Conservation (phyloP, 2,113 vertebrate species). For the Phaethon lepturus region DNA sequence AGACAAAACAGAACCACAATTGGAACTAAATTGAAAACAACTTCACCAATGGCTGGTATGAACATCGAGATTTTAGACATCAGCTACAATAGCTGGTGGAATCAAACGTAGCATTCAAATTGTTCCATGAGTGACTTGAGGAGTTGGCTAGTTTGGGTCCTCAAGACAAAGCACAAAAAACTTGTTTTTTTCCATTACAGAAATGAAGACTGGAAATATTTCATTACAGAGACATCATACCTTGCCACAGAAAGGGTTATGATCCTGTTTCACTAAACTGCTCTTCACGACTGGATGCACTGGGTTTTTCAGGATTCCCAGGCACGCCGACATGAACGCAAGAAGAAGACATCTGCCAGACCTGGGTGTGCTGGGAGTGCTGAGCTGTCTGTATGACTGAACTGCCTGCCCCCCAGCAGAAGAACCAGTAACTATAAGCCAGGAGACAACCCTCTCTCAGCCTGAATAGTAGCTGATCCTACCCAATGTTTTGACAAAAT, state of each 20-base stretch:
- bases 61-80: not conserved
- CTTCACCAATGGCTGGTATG: not conserved
- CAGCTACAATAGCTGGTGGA: not conserved
- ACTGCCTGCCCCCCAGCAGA: not conserved
- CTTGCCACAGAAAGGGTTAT: not conserved
- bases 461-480: not conserved
- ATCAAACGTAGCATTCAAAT: not conserved
- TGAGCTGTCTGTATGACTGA: not conserved
- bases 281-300: not conserved
- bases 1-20: not conserved
- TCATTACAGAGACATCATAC: not conserved
- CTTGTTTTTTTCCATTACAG: not conserved
- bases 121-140: not conserved
- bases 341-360: not conserved
- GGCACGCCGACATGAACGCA: not conserved
- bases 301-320: not conserved
- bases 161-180: not conserved
- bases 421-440: not conserved
- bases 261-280: conserved; percentile 1
- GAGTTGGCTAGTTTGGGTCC: not conserved
- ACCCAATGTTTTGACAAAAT: not conserved
- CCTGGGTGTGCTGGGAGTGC: not conserved
- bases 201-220: not conserved
- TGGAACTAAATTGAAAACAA: not conserved
- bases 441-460: not conserved